A percentile compares a stretch with the other conserved stretches of the same genome.
Evolutionary conservation across 2,888 invertebrate genomes (phyloP).

Genomic region (Epistrophe grossulariae): DNA sequence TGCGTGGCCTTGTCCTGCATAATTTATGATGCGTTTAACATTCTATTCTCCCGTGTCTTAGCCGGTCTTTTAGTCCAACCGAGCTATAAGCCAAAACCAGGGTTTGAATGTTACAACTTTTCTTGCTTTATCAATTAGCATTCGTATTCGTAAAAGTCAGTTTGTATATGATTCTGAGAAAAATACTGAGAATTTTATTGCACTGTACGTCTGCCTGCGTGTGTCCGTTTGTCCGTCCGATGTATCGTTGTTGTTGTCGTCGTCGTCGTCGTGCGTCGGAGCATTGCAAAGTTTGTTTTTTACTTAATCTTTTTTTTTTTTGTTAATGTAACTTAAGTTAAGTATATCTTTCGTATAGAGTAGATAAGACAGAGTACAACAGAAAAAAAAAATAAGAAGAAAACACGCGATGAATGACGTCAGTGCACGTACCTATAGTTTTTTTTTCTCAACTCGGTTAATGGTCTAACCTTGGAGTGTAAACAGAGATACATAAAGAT

Average conservation of each 20-base stretch:
- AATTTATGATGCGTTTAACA: constrained; percentile 74
- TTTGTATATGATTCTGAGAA: constrained; percentile 48
- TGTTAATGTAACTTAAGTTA: constrained; percentile 2
- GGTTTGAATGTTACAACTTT: constrained; percentile 22
- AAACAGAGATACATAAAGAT: constrained; percentile 54
- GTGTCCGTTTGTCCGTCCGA: no score
- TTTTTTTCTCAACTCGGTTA: constrained; percentile 55
- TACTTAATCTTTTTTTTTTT: constrained; percentile 21
- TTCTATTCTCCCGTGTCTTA: constrained; percentile 54
- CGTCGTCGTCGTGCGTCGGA: background rate
- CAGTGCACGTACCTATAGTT: constrained; percentile 14
- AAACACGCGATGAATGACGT: constrained; percentile 59
- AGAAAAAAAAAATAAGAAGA: no score
- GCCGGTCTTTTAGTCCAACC: constrained; percentile 19
- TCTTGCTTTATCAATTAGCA: constrained; percentile 70
- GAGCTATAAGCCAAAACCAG: background rate
- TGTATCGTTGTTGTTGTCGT: background rate
- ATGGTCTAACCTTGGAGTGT: constrained; percentile 73
- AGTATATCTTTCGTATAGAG: constrained; percentile 33
- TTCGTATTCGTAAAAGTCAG: constrained; percentile 43
- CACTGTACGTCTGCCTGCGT: constrained; percentile 25
- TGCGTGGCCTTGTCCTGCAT: constrained; percentile 74
- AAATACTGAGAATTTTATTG: constrained; percentile 43
- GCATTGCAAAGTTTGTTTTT: constrained; percentile 31
- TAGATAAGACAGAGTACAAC: constrained; percentile 62